Percentiles rank a stretch among this genome's conserved stretches.
Evolutionary conservation across 2,113 vertebrate species (phyloP).

Genomic region (Peromyscus leucopus): DNA sequence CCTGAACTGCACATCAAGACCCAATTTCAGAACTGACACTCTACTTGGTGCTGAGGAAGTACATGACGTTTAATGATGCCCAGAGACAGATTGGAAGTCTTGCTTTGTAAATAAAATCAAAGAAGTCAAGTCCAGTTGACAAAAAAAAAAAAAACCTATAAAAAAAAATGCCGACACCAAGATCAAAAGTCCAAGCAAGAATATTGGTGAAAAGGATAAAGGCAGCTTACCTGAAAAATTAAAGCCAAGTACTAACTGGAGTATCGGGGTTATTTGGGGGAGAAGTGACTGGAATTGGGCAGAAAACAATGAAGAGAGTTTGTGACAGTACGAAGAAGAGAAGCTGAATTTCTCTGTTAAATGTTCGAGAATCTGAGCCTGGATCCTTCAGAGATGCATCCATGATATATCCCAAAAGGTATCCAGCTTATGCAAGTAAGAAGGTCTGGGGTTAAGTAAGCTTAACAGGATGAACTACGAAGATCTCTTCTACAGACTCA

Average conservation of each 20-base stretch:
- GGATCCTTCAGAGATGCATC: neutral
- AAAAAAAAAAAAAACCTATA: neutral
- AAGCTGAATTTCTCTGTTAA: slow-evolving; percentile 2
- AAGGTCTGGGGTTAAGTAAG: neutral
- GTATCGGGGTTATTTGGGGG: neutral
- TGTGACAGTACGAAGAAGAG: neutral
- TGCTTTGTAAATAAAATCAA: slow-evolving; percentile 29
- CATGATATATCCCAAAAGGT: neutral
- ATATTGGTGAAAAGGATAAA: neutral
- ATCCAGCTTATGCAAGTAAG: slow-evolving; percentile 1
- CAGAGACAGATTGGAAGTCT: neutral
- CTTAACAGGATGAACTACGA: neutral
- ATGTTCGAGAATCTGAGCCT: neutral
- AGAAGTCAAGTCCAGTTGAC: neutral
- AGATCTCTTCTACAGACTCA: neutral
- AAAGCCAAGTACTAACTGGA: neutral
- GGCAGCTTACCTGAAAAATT: neutral
- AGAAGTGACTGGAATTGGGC: neutral
- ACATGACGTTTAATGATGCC: neutral
- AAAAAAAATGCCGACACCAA: neutral
- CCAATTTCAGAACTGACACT: neutral
- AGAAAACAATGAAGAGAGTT: neutral
- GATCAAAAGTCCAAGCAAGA: neutral
- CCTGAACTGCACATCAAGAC: neutral
- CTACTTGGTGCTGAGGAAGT: neutral